These are phyloP conservation scores for Endotricha flammealis DNA, from an alignment of 2,888 invertebrate species.

Conservation along the genomic window DNA sequence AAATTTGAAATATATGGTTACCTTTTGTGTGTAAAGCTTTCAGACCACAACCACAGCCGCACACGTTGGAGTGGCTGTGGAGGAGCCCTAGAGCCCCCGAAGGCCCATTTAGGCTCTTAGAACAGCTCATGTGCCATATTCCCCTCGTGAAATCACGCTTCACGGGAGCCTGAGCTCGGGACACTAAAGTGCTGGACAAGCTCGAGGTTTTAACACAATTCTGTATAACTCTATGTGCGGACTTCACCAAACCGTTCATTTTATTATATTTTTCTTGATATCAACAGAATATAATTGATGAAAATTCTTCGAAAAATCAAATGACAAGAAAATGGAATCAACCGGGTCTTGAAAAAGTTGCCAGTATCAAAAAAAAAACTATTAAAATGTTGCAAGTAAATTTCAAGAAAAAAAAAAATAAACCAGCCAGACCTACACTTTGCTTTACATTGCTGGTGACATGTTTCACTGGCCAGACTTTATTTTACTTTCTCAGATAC, in stretches of 20 bases:
- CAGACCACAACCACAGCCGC: slow-evolving; percentile 83
- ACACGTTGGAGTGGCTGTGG: slow-evolving; percentile 79
- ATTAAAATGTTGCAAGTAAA: slow-evolving; percentile 22
- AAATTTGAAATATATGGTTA: slow-evolving; percentile 45
- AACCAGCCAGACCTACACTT: too few species aligned
- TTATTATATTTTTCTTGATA: slow-evolving; percentile 32
- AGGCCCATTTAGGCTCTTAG: slow-evolving; percentile 54
- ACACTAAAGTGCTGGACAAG: slow-evolving; percentile 52
- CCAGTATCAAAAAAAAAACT: too few species aligned
- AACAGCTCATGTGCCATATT: slow-evolving; percentile 84
- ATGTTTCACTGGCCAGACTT: too few species aligned
- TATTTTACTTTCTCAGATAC: too few species aligned
- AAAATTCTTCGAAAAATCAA: background rate
- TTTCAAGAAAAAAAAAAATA: too few species aligned
- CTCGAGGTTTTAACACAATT: slow-evolving; percentile 54
- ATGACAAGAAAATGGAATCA: background rate
- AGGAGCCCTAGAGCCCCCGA: slow-evolving; percentile 52
- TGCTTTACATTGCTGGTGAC: too few species aligned
- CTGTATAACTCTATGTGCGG: slow-evolving; percentile 73
- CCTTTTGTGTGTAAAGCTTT: slow-evolving; percentile 84
- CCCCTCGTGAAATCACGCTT: slow-evolving; percentile 83
- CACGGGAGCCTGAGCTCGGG: slow-evolving; percentile 56
- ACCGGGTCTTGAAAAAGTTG: too few species aligned
- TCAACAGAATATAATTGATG: background rate
- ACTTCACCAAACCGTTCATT: slow-evolving; percentile 84